A percentile compares a stretch with the other conserved stretches of the same genome.
Evolutionary conservation across 2,888 invertebrate species (phyloP).

Genomic region (Drosophila mettleri): DNA sequence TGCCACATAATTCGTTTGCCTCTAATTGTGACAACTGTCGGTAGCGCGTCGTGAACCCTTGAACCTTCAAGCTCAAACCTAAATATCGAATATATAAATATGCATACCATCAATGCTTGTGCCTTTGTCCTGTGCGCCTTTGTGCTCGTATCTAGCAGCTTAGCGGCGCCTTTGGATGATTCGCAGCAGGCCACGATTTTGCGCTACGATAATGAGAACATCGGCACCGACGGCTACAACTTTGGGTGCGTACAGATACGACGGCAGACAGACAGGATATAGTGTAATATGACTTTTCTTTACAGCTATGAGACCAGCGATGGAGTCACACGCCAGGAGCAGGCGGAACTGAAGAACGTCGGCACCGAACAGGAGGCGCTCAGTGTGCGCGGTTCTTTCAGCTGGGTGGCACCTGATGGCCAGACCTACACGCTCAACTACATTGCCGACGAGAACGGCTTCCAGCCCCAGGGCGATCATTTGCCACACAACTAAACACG

Average conservation of each 20-base stretch:
- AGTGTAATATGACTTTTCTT: background rate
- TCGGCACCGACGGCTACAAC: slow-evolving; percentile 79
- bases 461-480: slow-evolving; percentile 85
- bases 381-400: slow-evolving; percentile 84
- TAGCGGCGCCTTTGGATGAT: slow-evolving; percentile 76
- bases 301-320: slow-evolving; percentile 85
- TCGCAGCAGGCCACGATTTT: slow-evolving; percentile 86
- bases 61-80: background rate
- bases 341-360: slow-evolving; percentile 84
- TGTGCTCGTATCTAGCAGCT: slow-evolving; percentile 54
- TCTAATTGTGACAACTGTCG: slow-evolving; percentile 69
- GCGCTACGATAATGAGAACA: slow-evolving; percentile 87
- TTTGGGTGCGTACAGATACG: slow-evolving; percentile 69
- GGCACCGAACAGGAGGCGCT: slow-evolving; percentile 85
- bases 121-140: slow-evolving; percentile 69
- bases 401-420: slow-evolving; percentile 86
- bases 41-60: slow-evolving; percentile 35
- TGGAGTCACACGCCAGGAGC: slow-evolving; percentile 84
- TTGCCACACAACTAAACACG: slow-evolving; percentile 70
- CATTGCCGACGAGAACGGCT: slow-evolving; percentile 86
- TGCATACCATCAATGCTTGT: slow-evolving; percentile 67
- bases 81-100: slow-evolving; percentile 43
- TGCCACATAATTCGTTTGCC: slow-evolving; percentile 59
- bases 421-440: slow-evolving; percentile 85
- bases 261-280: background rate